Evolutionary conservation across 2,797 vertebrate genomes (phyloP), one percentile per base, ranked within the genome.

Genomic region (Ciconia nigra): DNA sequence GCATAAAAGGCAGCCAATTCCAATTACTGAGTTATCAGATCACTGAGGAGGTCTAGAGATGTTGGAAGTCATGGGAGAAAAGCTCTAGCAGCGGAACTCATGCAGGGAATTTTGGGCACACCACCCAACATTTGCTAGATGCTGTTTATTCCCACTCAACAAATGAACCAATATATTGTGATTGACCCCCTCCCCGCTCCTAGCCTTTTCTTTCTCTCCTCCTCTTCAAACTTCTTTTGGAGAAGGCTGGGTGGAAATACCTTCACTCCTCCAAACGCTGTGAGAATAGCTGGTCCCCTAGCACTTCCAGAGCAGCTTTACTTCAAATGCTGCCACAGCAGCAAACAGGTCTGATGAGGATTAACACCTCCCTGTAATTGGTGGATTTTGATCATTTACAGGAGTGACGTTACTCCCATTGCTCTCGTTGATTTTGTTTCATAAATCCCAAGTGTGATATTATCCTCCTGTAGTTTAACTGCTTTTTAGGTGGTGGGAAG

Each of bases 341-440:
- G 96, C 95, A 84, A 95, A 74, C 10, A 5, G 83, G 89, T 84
- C 96, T 96, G 96, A 95, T 78, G 96, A 96, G 93, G 96, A 97
- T 97, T 97, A 97, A 83, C 97, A 97, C 96, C 89, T 98, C 67
- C 31, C 72, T 89, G 62, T 96, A 97, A 97, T 93, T 97, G 96
- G 93, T 96, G 59, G 42, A 81, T 97, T 97, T 95, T 93, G 87
- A 84, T 96, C 78, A 96, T 96, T 97, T 96, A 90, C 85, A 87
- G 93, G 87, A 96, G 90, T 97, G 95, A 96, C 83, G 74, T 96
- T 94, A 71, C 74, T 97, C 96, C 94, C 93, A 66, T 83, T 95
- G 91, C 93, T 96, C 93, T 91, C 93, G 92, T 71, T 94, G 89
- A 93, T 95, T 96, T 96, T 89, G 83, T 91, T 97, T 97, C 96